A percentile compares a stretch with the other conserved stretches of the same genome.
Conservation (phyloP, 1,140 invertebrate species). For the Drosophila quadrilineata region DNA sequence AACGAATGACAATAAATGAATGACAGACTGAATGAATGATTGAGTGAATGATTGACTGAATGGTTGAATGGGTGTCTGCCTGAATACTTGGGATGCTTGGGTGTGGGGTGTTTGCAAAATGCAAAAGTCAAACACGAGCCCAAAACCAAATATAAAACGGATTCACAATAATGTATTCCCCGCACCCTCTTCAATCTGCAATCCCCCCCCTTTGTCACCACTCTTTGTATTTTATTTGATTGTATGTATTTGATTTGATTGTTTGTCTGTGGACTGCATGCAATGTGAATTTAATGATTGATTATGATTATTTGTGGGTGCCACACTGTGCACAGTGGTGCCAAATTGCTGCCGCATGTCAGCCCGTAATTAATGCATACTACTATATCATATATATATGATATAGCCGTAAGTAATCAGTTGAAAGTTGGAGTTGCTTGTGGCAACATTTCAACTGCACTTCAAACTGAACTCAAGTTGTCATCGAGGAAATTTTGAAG, state of each 20-base stretch:
- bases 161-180: neutral
- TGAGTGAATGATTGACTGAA: conserved; percentile 40
- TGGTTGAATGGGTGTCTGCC: conserved; percentile 33
- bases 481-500: conserved; percentile 24
- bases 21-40: conserved; percentile 29
- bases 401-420: neutral
- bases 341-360: neutral
- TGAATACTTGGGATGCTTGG: conserved; percentile 28
- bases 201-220: neutral
- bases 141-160: conserved; percentile 4
- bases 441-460: neutral
- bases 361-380: neutral
- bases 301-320: conserved; percentile 34
- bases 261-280: conserved; percentile 27
- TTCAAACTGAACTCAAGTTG: conserved; percentile 23
- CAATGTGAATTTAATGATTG: conserved; percentile 69
- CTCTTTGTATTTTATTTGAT: conserved; percentile 7
- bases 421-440: no score
- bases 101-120: conserved; percentile 48
- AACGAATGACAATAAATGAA: conserved; percentile 66
- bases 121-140: conserved; percentile 61
- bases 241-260: conserved; percentile 58
- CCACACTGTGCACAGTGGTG: neutral
- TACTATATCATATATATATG: no score
- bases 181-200: neutral